Percentiles rank a stretch among this genome's conserved stretches.
Conservation (phyloP, 2,113 vertebrate species). For the Shinisaurus crocodilurus region DNA sequence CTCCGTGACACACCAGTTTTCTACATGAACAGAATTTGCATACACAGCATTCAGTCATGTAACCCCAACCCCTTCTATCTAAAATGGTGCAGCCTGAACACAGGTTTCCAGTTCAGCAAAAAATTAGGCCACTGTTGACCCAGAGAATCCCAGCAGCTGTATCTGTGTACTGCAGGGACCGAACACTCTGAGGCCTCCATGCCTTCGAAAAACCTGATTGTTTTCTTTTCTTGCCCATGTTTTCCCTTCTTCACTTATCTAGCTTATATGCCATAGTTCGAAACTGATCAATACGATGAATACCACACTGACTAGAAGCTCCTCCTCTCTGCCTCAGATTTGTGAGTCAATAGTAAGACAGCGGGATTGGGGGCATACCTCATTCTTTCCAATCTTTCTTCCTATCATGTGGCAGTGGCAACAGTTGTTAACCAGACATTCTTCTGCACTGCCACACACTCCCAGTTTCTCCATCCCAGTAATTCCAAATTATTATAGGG, state of each 20-base stretch:
- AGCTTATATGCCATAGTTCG: not conserved
- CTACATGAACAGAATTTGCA: not conserved
- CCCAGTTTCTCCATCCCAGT: too few relatives aligned
- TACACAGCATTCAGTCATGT: not conserved
- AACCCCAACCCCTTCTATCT: not conserved
- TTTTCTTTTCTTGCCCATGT: not conserved
- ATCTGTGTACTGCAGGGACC: not conserved
- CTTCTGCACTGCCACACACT: not conserved
- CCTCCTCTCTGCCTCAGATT: not conserved
- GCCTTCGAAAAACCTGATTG: not conserved
- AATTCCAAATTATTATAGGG: not conserved
- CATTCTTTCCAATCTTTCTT: not conserved
- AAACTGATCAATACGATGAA: not conserved
- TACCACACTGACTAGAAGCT: not conserved
- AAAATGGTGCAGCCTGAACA: not conserved
- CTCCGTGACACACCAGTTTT: not conserved
- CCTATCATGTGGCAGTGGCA: not conserved
- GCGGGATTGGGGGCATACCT: not conserved
- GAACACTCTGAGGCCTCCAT: not conserved
- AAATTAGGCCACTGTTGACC: not conserved
- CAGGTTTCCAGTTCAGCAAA: not conserved
- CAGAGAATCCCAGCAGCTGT: not conserved
- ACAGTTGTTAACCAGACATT: not conserved
- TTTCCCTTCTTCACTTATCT: not conserved
- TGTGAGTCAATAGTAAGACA: conserved; percentile 3